phyloP scores from a whole-genome alignment of 2,797 vertebrate genomes.

The Falco columbarius region DNA sequence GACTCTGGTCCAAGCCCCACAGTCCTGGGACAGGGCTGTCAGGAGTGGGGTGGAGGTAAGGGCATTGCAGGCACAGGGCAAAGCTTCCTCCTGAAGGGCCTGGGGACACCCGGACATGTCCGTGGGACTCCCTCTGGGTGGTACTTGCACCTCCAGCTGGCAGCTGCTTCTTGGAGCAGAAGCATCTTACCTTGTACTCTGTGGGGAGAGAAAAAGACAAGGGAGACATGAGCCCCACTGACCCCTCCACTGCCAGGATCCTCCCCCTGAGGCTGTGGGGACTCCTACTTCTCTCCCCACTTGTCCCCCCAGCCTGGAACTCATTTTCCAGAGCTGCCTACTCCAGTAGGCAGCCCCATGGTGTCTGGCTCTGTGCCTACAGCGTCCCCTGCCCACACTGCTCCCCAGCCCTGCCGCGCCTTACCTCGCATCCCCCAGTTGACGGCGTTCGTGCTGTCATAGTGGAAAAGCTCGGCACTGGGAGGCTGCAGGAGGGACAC shows the following conservation, averaged over 20 bases:
- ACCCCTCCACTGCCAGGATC: neutral
- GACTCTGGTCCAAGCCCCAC: neutral
- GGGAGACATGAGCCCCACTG: neutral
- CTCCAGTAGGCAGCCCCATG: neutral
- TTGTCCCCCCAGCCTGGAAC: neutral
- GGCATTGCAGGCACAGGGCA: neutral
- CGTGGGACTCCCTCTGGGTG: neutral
- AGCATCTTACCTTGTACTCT: conserved; percentile 92
- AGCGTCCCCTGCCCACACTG: neutral
- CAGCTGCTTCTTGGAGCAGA: neutral
- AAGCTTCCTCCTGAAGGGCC: neutral
- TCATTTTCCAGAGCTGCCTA: neutral
- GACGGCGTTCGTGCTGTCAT: conserved; percentile 88
- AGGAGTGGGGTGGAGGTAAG: neutral
- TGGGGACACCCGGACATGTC: neutral
- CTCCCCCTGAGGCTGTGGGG: fast-evolving
- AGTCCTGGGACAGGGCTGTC: fast-evolving
- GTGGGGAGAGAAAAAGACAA: conserved; percentile 70
- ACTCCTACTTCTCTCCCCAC: fast-evolving
- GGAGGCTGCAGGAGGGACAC: conserved; percentile 82
- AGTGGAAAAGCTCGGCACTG: conserved; percentile 93
- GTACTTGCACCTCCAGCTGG: neutral
- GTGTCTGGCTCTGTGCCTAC: neutral
- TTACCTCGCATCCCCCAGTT: conserved; percentile 95
- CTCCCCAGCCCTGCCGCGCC: fast-evolving